These are phyloP conservation scores for Camelus dromedarius DNA, from an alignment of 2,113 vertebrate genomes.

Conservation along the genomic window DNA sequence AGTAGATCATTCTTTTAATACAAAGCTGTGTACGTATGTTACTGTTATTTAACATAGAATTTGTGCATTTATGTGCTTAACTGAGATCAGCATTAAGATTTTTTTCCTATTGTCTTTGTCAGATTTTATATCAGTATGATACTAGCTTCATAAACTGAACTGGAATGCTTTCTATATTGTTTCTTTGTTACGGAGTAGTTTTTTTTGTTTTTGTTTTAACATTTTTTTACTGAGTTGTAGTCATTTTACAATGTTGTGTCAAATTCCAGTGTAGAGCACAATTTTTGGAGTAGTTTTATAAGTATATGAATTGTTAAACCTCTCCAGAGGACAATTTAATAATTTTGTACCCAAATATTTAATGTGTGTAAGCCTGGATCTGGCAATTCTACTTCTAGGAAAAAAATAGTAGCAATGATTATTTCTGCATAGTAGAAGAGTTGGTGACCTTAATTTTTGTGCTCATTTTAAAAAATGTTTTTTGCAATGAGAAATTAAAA, in stretches of 20 bases:
- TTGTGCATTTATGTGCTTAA: conserved; percentile 7
- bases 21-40: background rate
- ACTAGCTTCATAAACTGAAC: background rate
- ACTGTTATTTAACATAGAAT: conserved; percentile 16
- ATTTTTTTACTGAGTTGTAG: no score
- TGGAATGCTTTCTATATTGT: background rate
- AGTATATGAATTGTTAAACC: conserved; percentile 5
- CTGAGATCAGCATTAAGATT: background rate
- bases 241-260: no score
- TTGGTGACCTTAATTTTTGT: background rate
- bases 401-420: background rate
- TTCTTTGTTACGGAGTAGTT: background rate
- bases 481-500: conserved; percentile 48
- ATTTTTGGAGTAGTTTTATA: background rate
- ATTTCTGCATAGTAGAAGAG: background rate
- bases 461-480: background rate
- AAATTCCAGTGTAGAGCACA: no score
- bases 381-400: background rate
- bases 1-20: background rate
- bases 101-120: background rate
- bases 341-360: conserved; percentile 43
- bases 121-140: background rate
- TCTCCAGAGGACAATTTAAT: conserved; percentile 28
- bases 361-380: background rate
- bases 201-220: background rate